Conservation (phyloP, 1,140 invertebrate species). For the Holcopasites calliopsidis region DNA sequence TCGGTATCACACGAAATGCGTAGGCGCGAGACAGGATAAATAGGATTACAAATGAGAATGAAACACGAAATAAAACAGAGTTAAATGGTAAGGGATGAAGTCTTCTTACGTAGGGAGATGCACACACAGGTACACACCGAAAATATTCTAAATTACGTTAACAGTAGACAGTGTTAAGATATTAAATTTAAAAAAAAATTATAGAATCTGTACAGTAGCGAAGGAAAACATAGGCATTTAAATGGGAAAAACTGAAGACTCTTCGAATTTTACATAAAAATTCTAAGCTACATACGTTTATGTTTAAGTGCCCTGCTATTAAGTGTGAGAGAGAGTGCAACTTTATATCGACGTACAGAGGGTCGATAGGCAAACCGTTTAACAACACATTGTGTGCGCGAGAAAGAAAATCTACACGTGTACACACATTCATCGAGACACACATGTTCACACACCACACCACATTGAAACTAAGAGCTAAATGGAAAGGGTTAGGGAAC, state of each 20-base stretch:
- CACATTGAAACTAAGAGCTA: slow-evolving; percentile 25
- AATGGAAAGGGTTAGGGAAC: neutral
- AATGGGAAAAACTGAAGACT: slow-evolving; percentile 3
- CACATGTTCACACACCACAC: slow-evolving; percentile 28
- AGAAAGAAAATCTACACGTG: slow-evolving; percentile 28
- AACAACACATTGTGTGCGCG: slow-evolving; percentile 29
- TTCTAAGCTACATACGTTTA: slow-evolving; percentile 63
- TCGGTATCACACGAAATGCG: neutral
- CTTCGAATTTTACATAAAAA: slow-evolving; percentile 52
- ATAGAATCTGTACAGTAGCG: slow-evolving; percentile 52
- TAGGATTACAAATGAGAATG: neutral
- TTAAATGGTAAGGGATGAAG: slow-evolving; percentile 35
- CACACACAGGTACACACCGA: slow-evolving; percentile 23
- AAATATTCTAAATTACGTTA: slow-evolving; percentile 71
- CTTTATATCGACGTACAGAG: slow-evolving; percentile 22
- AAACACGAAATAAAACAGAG: slow-evolving; percentile 25
- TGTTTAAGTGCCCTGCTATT: slow-evolving; percentile 48
- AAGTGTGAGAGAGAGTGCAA: slow-evolving; percentile 25
- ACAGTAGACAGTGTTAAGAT: slow-evolving; percentile 61
- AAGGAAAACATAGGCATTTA: slow-evolving; percentile 42
- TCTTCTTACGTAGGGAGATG: slow-evolving; percentile 36
- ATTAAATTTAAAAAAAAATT: slow-evolving; percentile 61
- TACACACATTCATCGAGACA: slow-evolving; percentile 41
- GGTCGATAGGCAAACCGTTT: slow-evolving; percentile 4
- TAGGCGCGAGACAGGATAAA: neutral